Evolutionary conservation across 2,113 vertebrate genomes (phyloP), one percentile per base, ranked within the genome.

Genomic region (Onychorhynchus coronatus): DNA sequence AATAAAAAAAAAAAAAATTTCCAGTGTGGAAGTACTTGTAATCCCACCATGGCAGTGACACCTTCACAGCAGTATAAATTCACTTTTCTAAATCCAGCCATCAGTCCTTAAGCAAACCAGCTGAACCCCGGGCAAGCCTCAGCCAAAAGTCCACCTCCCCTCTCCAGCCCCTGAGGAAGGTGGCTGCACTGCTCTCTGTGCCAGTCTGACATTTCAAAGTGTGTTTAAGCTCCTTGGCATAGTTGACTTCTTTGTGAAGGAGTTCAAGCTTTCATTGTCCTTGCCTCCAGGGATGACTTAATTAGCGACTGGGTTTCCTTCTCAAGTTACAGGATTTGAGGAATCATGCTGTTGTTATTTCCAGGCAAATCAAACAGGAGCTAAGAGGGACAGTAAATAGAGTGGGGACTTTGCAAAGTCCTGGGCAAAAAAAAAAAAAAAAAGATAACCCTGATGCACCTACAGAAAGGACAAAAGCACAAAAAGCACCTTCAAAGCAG

Each of bases 271-370:
- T 71, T 85, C 91, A 84, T 72, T 82, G 71, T 49, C 52, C 91
- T 94, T 91, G 39, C 67, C 92, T 97, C 85, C 73, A 87, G 83
- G 78, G 42, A 80, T 80, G 72, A 72, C 66, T 97, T 89, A 87
- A 61, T 83, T 87, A 87, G 84, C 94, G 68, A 93, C 47, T 27
- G 24, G 28, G 55, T 86, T 95, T 89, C 74, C 91, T 90, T 94
- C 93, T 94, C 89, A 65, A 30, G 44, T 92, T 87, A 63, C 66
- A 56, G 37, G 17, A 75, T 89, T 79, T 65, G 66, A 91, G 70
- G 66, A 91, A 76, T 81, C 67, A 68, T 0, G 3, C 58, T 85
- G 83, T 27, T 82, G 68, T 72, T 78, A 65, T 37, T 74, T 68
- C 37, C 31, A 92, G 44, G 73, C 25, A 95, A 89, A 92, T 75